Conservation (phyloP, 2,797 vertebrate species). For the Anabacerthia variegaticeps region DNA sequence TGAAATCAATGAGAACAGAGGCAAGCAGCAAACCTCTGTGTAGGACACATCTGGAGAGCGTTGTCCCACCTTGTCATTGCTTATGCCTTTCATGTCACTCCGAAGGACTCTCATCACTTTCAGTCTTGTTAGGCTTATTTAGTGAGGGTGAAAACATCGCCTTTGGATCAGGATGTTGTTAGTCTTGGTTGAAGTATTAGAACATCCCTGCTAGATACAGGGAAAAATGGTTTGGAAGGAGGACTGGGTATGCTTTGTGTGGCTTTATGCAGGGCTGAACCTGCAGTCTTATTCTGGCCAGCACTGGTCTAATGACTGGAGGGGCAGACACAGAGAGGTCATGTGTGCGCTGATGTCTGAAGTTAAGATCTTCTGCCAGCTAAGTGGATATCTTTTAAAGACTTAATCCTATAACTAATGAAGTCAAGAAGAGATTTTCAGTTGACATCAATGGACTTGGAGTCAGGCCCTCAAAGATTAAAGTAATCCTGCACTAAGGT, state of each 20-base stretch:
- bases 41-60: accelerated
- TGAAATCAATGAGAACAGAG: background rate
- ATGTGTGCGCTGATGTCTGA: conserved; percentile 20
- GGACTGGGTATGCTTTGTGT: background rate
- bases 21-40: background rate
- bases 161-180: background rate
- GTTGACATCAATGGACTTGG: conserved; percentile 17
- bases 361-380: conserved; percentile 40
- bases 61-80: accelerated
- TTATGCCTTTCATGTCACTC: background rate
- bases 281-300: background rate
- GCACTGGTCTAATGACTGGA: background rate
- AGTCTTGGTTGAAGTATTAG: background rate
- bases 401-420: conserved; percentile 41
- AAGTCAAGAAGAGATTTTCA: conserved; percentile 51
- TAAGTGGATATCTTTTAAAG: conserved; percentile 30
- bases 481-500: conserved; percentile 42
- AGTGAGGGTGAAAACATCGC: background rate
- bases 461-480: conserved; percentile 38
- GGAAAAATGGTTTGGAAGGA: background rate
- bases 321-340: background rate
- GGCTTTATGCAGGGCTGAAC: background rate
- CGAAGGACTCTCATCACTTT: background rate
- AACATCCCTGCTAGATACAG: background rate
- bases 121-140: background rate